Conservation (phyloP, 1,140 invertebrate species). For the Dendroctonus valens region DNA sequence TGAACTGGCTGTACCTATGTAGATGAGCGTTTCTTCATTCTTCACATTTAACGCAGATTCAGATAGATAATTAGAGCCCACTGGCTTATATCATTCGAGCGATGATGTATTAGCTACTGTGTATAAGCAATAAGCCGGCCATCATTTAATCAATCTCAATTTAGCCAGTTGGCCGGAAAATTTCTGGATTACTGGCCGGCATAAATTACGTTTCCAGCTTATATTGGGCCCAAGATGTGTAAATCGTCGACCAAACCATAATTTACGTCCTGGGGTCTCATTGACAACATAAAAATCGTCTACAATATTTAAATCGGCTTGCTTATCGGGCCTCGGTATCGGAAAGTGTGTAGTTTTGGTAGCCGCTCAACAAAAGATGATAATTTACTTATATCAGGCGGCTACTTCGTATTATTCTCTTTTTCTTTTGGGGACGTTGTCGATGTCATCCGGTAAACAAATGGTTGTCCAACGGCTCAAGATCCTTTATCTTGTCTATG, state of each 20-base stretch:
- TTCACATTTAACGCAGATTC: no score
- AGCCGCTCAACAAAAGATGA: slow-evolving; percentile 17
- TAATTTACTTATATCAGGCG: slow-evolving; percentile 18
- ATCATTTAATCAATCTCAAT: slow-evolving; percentile 21
- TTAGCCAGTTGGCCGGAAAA: slow-evolving; percentile 19
- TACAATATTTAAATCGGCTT: no score
- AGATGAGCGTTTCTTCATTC: no score
- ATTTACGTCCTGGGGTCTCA: no score
- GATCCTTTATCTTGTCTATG: slow-evolving; percentile 12
- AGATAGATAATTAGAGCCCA: no score
- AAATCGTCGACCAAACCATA: no score
- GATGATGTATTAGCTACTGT: slow-evolving; percentile 14
- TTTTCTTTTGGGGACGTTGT: neutral
- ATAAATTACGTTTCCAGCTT: neutral
- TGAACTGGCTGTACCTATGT: no score
- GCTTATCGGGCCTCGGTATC: no score
- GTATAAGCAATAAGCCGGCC: slow-evolving; percentile 11
- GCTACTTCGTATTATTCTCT: slow-evolving; percentile 7
- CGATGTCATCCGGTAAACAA: slow-evolving; percentile 10
- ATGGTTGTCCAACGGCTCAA: slow-evolving; percentile 7
- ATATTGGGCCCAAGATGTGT: no score
- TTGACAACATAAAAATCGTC: no score
- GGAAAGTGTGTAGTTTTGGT: slow-evolving; percentile 14
- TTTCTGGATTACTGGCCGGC: slow-evolving; percentile 12
- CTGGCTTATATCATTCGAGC: no score